Evolutionary conservation across 2,797 vertebrate species (phyloP), one percentile per base, ranked within the genome.

Genomic region (Channa striata): DNA sequence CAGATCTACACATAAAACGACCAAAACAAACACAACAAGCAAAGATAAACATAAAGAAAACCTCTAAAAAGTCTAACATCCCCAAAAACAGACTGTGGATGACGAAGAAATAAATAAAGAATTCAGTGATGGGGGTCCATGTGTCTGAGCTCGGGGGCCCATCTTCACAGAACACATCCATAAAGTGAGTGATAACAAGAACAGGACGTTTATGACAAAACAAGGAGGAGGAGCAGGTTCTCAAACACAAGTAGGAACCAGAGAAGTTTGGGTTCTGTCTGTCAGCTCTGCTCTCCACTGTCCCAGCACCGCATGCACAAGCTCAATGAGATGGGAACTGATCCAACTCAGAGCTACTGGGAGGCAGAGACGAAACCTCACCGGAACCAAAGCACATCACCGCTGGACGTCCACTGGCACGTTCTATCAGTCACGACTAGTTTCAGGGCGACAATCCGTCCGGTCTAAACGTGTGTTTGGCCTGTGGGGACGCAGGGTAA

Each of bases 401-500:
- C 16, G 44, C 60, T 70, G 62, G 46, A 66, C 46, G 58, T 51
- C 74, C 68, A 43, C 4, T 23, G 70, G 68, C 85, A 83, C 78
- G 67, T 47, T 2, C 50, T 49, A 72, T 87, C 80, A 78, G 43
- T 57, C 74, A 4, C 33, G 54, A 57, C 10, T 61, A 64, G 49
- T 65, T 70, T 73, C 25, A 39, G 14, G 53, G 65, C 44, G 10
- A 34, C 59, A 53, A 57, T 57, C 65, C 21, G 23, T 81, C 73
- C 57, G 8, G 69, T 63, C 52, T 59, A 2, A 81, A 73, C 48
- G 74, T 49, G 75, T 61, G 74, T 69, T 80, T 65, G 11, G 74
- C 51, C 62, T 52, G 42, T 9, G 34, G 46, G 77, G 37, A 42
- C 44, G 23, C 39, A 13, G 23, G 23, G 60, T 59, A 49, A 69